Evolutionary conservation across 2,797 vertebrate species (phyloP).

Genomic region (Kryptopterus vitreolus): DNA sequence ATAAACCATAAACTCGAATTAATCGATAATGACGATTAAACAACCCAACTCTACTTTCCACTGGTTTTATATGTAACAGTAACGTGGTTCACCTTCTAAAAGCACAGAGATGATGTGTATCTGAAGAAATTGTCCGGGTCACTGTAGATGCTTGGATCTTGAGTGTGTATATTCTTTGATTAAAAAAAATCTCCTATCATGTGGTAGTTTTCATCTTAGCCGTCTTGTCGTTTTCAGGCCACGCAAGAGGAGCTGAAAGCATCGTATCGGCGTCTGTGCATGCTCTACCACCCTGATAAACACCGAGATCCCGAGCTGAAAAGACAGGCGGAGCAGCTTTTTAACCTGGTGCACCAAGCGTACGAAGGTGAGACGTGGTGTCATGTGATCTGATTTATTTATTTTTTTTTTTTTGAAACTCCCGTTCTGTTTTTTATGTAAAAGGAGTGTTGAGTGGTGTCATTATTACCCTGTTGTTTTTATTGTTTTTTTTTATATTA

Average conservation of each 20-base stretch:
- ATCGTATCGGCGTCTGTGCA: slow-evolving; percentile 92
- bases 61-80: too few relatives aligned
- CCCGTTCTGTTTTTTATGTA: not conserved
- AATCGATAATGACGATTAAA: too few relatives aligned
- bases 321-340: slow-evolving; percentile 89
- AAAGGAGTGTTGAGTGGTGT: too few relatives aligned
- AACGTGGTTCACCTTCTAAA: not conserved
- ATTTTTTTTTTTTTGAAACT: not conserved
- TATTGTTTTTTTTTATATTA: not conserved
- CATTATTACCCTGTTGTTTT: not conserved
- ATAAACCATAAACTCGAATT: too few relatives aligned
- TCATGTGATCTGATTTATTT: too few relatives aligned
- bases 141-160: not conserved
- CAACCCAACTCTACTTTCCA: too few relatives aligned
- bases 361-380: slow-evolving; percentile 84
- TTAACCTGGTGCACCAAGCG: slow-evolving; percentile 95
- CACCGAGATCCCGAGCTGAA: slow-evolving; percentile 96
- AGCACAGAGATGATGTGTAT: not conserved
- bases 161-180: not conserved
- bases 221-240: slow-evolving; percentile 74
- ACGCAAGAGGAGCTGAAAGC: slow-evolving; percentile 94
- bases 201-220: not conserved
- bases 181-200: not conserved
- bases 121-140: not conserved
- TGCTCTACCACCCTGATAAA: slow-evolving; percentile 99